A percentile compares a stretch with the other conserved stretches of the same genome.
These are phyloP conservation scores for Epinotia ramella DNA, from an alignment of 2,888 invertebrate genomes.

Conservation along the genomic window DNA sequence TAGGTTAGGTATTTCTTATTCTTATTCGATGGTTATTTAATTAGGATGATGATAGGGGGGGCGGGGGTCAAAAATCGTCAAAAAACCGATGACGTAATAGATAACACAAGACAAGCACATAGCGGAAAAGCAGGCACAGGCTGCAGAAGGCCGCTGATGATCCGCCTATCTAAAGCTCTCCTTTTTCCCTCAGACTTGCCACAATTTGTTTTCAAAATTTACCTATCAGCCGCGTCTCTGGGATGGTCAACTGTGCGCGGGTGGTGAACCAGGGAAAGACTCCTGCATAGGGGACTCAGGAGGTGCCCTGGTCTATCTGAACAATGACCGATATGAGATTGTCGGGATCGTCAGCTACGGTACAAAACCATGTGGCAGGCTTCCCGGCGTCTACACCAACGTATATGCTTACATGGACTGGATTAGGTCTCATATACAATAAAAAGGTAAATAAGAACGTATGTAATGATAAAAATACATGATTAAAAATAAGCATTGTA, in stretches of 20 bases:
- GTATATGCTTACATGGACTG: constrained; percentile 85
- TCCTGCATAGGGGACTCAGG: constrained; percentile 88
- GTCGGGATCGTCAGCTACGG: constrained; percentile 87
- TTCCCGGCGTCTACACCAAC: constrained; percentile 87
- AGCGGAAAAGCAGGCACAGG: background rate
- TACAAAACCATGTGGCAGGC: constrained; percentile 84
- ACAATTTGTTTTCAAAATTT: constrained; percentile 27
- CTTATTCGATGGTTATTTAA: no score
- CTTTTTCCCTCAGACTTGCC: constrained; percentile 53
- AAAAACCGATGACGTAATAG: no score
- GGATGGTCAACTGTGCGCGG: constrained; percentile 82
- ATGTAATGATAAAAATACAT: background rate
- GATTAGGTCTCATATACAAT: constrained; percentile 74
- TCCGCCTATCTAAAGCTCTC: background rate
- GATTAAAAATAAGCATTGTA: background rate
- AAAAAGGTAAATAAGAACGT: background rate
- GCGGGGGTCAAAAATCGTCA: no score
- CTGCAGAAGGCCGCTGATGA: background rate
- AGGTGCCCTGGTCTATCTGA: constrained; percentile 84
- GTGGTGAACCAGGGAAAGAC: constrained; percentile 83
- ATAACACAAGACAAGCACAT: no score
- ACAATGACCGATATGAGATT: constrained; percentile 55
- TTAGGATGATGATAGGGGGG: no score
- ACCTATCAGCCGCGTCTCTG: constrained; percentile 48
- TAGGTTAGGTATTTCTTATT: no score